Evolutionary conservation across 1,140 invertebrate species (phyloP).

Genomic region (Idris sp.): DNA sequence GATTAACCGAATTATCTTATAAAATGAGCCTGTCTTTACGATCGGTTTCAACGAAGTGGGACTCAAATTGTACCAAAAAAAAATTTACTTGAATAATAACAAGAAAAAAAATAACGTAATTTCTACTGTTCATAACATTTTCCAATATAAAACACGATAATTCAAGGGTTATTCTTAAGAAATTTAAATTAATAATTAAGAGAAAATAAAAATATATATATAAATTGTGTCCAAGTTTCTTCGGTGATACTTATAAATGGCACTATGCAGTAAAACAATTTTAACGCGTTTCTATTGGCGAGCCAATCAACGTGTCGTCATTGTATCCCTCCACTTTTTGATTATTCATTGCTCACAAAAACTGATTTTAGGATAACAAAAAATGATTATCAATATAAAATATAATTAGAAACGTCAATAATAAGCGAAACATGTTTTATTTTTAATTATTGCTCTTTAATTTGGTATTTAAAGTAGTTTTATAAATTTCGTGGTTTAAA

Average conservation of each 20-base stretch:
- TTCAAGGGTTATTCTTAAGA: conserved; percentile 31
- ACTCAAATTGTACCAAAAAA: conserved; percentile 45
- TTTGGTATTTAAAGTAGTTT: too few species aligned
- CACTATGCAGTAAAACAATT: conserved; percentile 40
- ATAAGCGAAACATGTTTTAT: conserved; percentile 1
- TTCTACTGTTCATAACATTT: conserved; percentile 61
- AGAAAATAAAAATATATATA: conserved; percentile 1
- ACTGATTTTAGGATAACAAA: conserved; percentile 49
- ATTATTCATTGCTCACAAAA: conserved; percentile 66
- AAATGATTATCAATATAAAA: too few species aligned
- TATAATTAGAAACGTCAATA: conserved; percentile 23
- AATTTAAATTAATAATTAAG: conserved; percentile 18
- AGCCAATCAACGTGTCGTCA: conserved; percentile 51
- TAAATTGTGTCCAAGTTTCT: conserved; percentile 39
- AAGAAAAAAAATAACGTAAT: conserved; percentile 40
- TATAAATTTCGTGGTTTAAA: too few species aligned
- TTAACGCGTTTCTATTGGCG: conserved; percentile 46
- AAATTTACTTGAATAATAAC: neutral
- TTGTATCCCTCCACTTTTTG: conserved; percentile 67
- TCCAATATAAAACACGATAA: conserved; percentile 34
- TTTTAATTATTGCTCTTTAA: too few species aligned
- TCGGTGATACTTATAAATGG: conserved; percentile 36
- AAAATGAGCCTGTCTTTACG: conserved; percentile 19
- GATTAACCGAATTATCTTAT: conserved; percentile 32
- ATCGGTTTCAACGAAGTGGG: conserved; percentile 49